phyloP scores from a whole-genome alignment of 1,140 invertebrate species.

The Arctopsyche grandis region DNA sequence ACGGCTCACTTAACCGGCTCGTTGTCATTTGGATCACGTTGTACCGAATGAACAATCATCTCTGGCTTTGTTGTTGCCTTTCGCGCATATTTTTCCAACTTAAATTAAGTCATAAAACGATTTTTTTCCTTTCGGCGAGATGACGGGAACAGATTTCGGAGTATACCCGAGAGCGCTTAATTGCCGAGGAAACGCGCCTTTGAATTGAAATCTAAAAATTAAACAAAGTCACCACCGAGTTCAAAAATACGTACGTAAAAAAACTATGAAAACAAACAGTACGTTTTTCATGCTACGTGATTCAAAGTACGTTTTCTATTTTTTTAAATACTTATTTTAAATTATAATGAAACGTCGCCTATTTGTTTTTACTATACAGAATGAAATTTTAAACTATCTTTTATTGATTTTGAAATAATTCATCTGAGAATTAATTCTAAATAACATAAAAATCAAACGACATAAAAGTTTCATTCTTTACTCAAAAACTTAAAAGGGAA shows the following conservation, averaged over 20 bases:
- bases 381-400: too few relatives aligned
- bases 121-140: conserved; percentile 27
- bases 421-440: too few relatives aligned
- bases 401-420: too few relatives aligned
- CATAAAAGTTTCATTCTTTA: background rate
- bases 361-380: too few relatives aligned
- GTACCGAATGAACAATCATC: conserved; percentile 39
- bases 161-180: background rate
- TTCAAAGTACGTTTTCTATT: too few relatives aligned
- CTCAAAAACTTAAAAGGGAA: too few relatives aligned
- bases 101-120: conserved; percentile 38
- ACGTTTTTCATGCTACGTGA: too few relatives aligned
- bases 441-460: too few relatives aligned
- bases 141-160: conserved; percentile 28
- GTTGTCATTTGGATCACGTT: conserved; percentile 42
- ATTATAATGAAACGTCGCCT: too few relatives aligned
- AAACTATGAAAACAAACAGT: too few relatives aligned
- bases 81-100: conserved; percentile 38
- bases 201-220: conserved; percentile 20
- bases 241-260: too few relatives aligned
- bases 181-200: background rate
- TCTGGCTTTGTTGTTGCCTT: conserved; percentile 38
- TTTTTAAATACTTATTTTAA: too few relatives aligned
- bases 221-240: background rate
- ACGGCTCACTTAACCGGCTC: conserved; percentile 41